Base-by-base conservation (phyloP, 2,888 invertebrate species). In the Diarsia rubi region DNA sequence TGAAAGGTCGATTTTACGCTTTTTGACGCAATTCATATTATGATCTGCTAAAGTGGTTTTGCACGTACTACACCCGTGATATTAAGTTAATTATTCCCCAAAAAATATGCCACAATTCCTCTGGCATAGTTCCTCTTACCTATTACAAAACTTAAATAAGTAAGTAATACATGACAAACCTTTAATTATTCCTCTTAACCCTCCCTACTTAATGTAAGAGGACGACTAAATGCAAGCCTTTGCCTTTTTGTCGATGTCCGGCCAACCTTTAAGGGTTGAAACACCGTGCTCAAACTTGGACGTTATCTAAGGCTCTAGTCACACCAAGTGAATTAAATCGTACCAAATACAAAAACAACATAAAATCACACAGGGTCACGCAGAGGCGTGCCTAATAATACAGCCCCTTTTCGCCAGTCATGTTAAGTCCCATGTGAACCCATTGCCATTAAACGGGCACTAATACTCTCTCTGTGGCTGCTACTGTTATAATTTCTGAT, bases 261-360 rank as follows among this genome's bases (percentile, higher is more conserved):
- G 49, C 65, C 68, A 57, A 45, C 75, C 62, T 79, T 68, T 75
- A 86, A 82, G 69, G 79, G 85, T 83, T 81, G 69, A 80, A 81
- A 83, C 75, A 79, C 69, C 64, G 67, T 73, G 54, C 27, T 75
- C 52, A 70, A 73, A 79, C 75, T 73, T 68, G 69, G 70, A 21
- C 73, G 70, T 65, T 82, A 72, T 80, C 66, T 74, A 73, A 78
- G 52, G 52, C 52, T 60, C 9, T 3, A 19, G 0, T 14, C 16
- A 44, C 37, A 75, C 21, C 14, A 49, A 24, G 14, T 16, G 2
- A 44, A 16, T 49, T 42, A 47, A 31, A 8, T 27, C 11, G 19
- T 8, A 37, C 1, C 21, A 8, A 60, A 37, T 37, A 59, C 3
- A 9, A 1, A 27, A 9, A 57, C 14, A 37, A 37, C 37, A 8